A percentile compares a stretch with the other conserved stretches of the same genome.
phyloP scores from a whole-genome alignment of 2,113 vertebrate species.

The Camelus bactrianus region DNA sequence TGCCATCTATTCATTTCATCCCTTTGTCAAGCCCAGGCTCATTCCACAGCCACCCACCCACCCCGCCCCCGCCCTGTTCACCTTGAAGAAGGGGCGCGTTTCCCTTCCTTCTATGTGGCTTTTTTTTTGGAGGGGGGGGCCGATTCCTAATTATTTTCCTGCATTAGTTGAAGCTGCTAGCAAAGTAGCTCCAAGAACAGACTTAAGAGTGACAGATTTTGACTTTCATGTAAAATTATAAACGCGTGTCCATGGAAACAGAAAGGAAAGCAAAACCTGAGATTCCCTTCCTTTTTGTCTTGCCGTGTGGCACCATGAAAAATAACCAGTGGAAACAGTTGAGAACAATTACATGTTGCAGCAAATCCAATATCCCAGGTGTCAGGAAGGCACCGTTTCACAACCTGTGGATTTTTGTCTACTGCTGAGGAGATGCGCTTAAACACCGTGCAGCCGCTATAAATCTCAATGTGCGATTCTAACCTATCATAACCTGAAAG shows the following conservation, averaged over 20 bases:
- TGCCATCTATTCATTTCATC: slow-evolving; percentile 66
- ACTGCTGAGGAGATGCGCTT: slow-evolving; percentile 54
- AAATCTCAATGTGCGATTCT: neutral
- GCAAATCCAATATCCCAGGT: slow-evolving; percentile 71
- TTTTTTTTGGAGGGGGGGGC: slow-evolving; percentile 62
- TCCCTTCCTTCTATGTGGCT: slow-evolving; percentile 64
- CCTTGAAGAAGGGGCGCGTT: slow-evolving; percentile 71
- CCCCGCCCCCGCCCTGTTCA: slow-evolving; percentile 34
- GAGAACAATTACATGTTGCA: slow-evolving; percentile 79
- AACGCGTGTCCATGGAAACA: slow-evolving; percentile 90
- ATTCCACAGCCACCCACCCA: neutral
- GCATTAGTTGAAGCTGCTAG: slow-evolving; percentile 81
- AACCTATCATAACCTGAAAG: neutral
- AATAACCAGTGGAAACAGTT: slow-evolving; percentile 80
- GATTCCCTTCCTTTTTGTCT: slow-evolving; percentile 79
- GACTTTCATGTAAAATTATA: slow-evolving; percentile 85
- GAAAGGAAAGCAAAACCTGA: slow-evolving; percentile 84
- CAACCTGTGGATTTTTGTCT: slow-evolving; percentile 53
- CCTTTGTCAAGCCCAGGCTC: neutral
- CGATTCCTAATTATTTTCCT: slow-evolving; percentile 81
- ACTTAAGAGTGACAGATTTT: slow-evolving; percentile 85
- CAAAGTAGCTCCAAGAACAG: slow-evolving; percentile 80
- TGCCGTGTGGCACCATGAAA: slow-evolving; percentile 64
- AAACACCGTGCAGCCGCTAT: neutral
- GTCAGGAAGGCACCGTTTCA: slow-evolving; percentile 70